Base-by-base conservation (phyloP, 1,140 invertebrate species). In the Myzus persicae region DNA sequence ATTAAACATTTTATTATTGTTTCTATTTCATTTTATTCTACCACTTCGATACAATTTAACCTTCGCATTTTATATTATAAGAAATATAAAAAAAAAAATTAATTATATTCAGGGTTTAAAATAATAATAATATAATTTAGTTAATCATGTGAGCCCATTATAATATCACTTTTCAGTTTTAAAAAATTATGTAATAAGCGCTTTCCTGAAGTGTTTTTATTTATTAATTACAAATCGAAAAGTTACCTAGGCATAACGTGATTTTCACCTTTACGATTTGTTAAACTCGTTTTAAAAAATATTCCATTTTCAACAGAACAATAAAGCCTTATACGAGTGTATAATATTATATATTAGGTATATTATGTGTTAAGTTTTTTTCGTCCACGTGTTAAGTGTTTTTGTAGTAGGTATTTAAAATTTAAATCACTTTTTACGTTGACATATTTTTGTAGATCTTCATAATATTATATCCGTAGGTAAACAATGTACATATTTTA, bases 241-340 rank as follows among this genome's bases (percentile, higher is more conserved):
- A 48, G 20, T 14, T 3, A n/a, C n/a, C n/a, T n/a, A n/a, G n/a
- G n/a, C n/a, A 48, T 48, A 48, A 20, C 46, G 8, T n/a, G 31
- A 88, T 88, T 88, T n/a, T 88, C n/a, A 36, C 42, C 36, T 88
- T 67, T n/a, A n/a, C 4, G 44, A 88, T 88, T 48, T 22, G 44
- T 88, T 24, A 48, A 44, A 31, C 85, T 88, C 44, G 42, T 26
- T 44, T 87, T 20, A 9, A 46, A 46, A 46, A n/a, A 48, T 1
- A 88, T 88, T 88, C 14, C 42, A n/a, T 88, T 88, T 88, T 48
- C 7, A 48, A 46, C 7, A 48, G 9, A 42, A 42, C 82, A 26
- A 38, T 85, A 85, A 44, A 42, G 22, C 0, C 1, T 24, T 84
- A 40, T 44, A 44, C 8, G 7, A 44, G 42, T 38, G n/a, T 36